Percentiles rank a stretch among this genome's conserved stretches.
phyloP scores from a whole-genome alignment of 2,113 vertebrate species.

The Phodopus roborovskii region DNA sequence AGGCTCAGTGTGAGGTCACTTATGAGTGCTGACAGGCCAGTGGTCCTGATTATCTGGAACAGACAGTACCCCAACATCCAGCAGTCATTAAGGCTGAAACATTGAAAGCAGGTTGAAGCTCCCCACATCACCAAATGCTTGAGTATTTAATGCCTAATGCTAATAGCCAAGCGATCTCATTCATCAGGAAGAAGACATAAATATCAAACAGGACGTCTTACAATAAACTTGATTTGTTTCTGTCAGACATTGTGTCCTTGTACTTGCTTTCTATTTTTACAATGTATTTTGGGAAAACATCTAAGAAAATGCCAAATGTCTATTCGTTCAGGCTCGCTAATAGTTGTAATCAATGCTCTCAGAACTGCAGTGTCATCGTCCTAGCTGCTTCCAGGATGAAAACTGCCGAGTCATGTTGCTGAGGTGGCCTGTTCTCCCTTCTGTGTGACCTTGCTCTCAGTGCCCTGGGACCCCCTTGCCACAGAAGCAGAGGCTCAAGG shows the following conservation, averaged over 20 bases:
- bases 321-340: background rate
- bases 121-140: too few species aligned
- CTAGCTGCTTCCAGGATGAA: background rate
- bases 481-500: background rate
- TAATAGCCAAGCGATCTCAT: background rate
- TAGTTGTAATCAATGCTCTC: background rate
- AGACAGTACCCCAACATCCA: rapidly evolving
- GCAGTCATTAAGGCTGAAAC: rapidly evolving
- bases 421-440: background rate
- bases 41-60: background rate
- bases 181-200: background rate
- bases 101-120: background rate
- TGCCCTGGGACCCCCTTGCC: background rate
- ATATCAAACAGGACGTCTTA: background rate
- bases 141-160: background rate
- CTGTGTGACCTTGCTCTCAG: background rate
- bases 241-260: background rate
- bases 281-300: background rate
- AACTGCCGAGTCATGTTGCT: background rate
- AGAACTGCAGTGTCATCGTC: background rate
- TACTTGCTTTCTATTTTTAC: conserved; percentile 10
- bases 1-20: background rate
- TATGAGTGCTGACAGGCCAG: too few species aligned
- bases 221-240: background rate
- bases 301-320: background rate